Conservation (phyloP, 2,797 vertebrate species). For the Tokudaia tokunoshimensis region DNA sequence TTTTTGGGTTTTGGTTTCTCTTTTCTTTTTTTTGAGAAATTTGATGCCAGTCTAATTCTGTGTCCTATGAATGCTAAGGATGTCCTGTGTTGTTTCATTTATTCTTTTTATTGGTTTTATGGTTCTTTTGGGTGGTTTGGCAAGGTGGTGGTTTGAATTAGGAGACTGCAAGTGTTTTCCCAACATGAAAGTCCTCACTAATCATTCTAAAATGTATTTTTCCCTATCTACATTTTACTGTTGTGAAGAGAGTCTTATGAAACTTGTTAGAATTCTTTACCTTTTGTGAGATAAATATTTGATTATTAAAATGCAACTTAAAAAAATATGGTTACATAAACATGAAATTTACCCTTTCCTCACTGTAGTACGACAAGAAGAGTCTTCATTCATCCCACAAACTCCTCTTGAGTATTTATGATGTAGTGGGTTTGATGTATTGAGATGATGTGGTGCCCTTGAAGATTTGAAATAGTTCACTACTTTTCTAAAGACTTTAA, state of each 20-base stretch:
- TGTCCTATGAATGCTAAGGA: conserved; percentile 16
- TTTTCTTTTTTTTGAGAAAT: neutral
- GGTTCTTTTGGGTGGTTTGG: neutral
- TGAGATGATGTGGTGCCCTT: neutral
- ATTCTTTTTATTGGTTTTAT: neutral
- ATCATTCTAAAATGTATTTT: conserved; percentile 4
- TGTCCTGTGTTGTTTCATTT: neutral
- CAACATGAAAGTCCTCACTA: neutral
- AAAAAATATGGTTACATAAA: neutral
- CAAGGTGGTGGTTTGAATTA: neutral
- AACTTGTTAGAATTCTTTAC: neutral
- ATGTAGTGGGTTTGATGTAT: neutral
- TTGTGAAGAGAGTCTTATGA: neutral
- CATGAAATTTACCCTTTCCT: neutral
- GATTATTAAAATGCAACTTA: neutral
- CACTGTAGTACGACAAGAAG: neutral
- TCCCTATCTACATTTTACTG: neutral
- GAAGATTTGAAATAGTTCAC: neutral
- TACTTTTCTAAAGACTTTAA: neutral
- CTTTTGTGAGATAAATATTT: conserved; percentile 11
- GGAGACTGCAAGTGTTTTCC: neutral
- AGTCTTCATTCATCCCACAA: neutral
- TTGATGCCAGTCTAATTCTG: conserved; percentile 8
- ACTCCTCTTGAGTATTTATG: conserved; percentile 1
- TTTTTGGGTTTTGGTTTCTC: neutral